Evolutionary conservation across 1,140 invertebrate species (phyloP), one percentile per base, ranked within the genome.

Genomic region (Cardiocondyla obscurior): DNA sequence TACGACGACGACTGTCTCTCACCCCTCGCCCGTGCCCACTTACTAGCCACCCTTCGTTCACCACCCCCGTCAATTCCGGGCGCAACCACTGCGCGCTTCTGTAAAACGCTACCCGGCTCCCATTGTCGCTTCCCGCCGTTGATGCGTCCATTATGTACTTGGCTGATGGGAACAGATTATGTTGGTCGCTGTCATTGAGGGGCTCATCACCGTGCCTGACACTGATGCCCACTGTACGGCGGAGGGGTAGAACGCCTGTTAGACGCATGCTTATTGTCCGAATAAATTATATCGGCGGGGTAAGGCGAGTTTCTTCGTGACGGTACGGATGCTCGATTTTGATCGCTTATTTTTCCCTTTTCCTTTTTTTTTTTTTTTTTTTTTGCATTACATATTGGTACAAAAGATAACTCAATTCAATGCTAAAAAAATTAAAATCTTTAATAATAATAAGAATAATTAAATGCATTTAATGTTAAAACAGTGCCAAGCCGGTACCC

Each of bases 91-190:
- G 77, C 82, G 82, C 84, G 77, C 85, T 88, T 69, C 86, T 90
- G 81, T 88, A 91, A 93, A 93, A 93, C 90, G 90, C 91, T 79
- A 79, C 53, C 46, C 74, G 28, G 87, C 60, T 25, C 74, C 86
- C 72, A 91, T 93, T 94, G 92, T 93, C 90, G 84, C 74, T 69
- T 88, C 90, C 90, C 88, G 90, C 90, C 91, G 91, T 91, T 91
- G 91, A 91, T 90, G 88, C 90, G 90, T 90, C 92, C 91, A 93
- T 94, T 94, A 93, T 94, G 92, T 88, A 88, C 76, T 85, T 86
- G 90, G 86, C 89, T 90, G 92, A 94, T 94, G 93, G 92, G 92
- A 94, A 93, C 91, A 93, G 93, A 94, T 94, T 93, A 93, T 91
- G 92, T 92, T 93, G 92, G 90, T 91, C 87, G 90, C 92, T 94